Evolutionary conservation across 1,140 invertebrate genomes (phyloP).

Genomic region (Polyergus mexicanus): DNA sequence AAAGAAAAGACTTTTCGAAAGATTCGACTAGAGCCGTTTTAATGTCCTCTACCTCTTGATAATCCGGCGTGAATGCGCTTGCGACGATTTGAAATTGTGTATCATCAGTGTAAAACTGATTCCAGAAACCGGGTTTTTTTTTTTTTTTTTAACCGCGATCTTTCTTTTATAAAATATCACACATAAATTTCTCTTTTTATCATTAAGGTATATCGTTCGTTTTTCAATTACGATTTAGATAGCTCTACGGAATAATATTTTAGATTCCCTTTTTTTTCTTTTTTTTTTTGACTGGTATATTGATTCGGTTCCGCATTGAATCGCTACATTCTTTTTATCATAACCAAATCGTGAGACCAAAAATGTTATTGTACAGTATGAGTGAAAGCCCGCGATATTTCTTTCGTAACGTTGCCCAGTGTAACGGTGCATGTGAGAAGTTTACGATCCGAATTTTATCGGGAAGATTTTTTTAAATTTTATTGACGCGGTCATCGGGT

Average conservation of each 20-base stretch:
- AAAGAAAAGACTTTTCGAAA: not conserved
- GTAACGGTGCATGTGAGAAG: not conserved
- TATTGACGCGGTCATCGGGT: not conserved
- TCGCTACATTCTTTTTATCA: not conserved
- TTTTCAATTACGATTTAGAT: not conserved
- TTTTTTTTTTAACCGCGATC: not conserved
- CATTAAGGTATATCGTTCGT: not conserved
- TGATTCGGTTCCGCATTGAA: not conserved
- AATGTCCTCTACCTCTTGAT: not conserved
- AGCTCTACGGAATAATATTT: not conserved
- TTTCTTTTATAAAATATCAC: not conserved
- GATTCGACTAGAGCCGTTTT: not conserved
- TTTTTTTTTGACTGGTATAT: not conserved
- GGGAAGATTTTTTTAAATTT: not conserved
- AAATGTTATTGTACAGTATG: constrained; percentile 12
- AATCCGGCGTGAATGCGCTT: not conserved
- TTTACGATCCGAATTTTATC: constrained; percentile 6
- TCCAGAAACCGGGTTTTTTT: not conserved
- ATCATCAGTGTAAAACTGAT: not conserved
- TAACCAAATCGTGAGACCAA: no score
- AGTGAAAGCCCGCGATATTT: not conserved
- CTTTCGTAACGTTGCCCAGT: not conserved
- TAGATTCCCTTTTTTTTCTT: not conserved
- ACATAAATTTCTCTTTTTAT: not conserved
- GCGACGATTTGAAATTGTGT: not conserved